Conservation (phyloP, 2,113 vertebrate species). For the Neofelis nebulosa region DNA sequence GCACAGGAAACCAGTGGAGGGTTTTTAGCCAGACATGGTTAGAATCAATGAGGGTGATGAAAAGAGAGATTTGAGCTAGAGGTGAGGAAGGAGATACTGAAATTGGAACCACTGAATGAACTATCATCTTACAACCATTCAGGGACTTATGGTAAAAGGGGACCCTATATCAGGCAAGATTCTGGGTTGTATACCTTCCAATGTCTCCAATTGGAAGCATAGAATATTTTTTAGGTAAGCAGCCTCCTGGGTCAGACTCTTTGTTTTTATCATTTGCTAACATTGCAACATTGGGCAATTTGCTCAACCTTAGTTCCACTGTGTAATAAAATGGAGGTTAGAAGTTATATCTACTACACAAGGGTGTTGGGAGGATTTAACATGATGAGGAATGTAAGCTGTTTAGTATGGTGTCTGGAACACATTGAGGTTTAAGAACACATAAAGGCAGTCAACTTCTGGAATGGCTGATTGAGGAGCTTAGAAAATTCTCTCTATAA, state of each 20-base stretch:
- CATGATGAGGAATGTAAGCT: not conserved
- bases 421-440: not conserved
- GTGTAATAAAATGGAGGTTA: not conserved
- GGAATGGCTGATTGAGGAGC: not conserved
- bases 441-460: not conserved
- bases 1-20: not conserved
- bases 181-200: not conserved
- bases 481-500: not conserved
- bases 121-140: not conserved
- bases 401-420: not conserved
- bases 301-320: not conserved
- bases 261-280: not conserved
- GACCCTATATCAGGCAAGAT: not conserved
- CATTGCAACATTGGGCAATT: not conserved
- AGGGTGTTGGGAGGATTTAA: not conserved
- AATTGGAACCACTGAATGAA: not conserved
- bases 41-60: too few relatives aligned
- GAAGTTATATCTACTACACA: not conserved
- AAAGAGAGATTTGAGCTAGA: not conserved
- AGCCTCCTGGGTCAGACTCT: not conserved
- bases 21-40: not conserved
- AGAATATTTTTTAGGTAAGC: not conserved
- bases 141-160: not conserved
- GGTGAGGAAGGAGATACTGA: not conserved
- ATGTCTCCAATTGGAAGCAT: not conserved